Base-by-base conservation (phyloP, 2,797 vertebrate genomes). In the Enteromius afrohamiltoni region DNA sequence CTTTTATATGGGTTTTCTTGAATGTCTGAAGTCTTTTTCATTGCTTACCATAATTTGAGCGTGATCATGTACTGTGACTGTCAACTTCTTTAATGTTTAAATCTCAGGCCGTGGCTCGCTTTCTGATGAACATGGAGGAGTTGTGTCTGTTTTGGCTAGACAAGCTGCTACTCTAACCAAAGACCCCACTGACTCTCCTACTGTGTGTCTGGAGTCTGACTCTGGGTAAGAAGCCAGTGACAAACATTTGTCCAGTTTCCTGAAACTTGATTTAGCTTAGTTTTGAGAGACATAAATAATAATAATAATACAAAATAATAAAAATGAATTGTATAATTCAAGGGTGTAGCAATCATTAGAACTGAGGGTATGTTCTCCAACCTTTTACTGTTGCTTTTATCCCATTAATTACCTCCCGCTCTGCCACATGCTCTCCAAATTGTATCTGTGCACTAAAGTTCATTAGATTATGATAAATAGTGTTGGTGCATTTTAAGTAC, bases 161-260 rank as follows among this genome's bases (percentile, higher is more conserved):
- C 96, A 99, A 88, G 98, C 97, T 51, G 95, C 96, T 69, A 96
- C 96, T 88, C 94, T 99, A 34, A 96, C 93, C 65, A 94, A 94
- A 16, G 98, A 99, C 91, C 95, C 96, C 0, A 98, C 97, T 0
- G 98, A 99, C 83, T 91, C 92, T 0, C 97, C 98, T 0, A 97
- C 98, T 31, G 97, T 99, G 83, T 99, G 98, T 85, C 92, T 98
- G 90, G 98, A 99, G 90, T 98, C 97, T 0, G 97, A 99, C 85
- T 95, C 91, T 0, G 97, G 98, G 97, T 99, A 90, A 96, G 96
- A 34, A 2, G 8, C n/a, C 19, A 13, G 13, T 74, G 0, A 78
- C 4, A 49, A 62, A 47, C 40, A 8, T 70, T 19, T n/a, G 64
- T 4, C 64, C 37, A 21, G 6, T 17, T 53, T n/a, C 49, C 6